Evolutionary conservation across 2,113 vertebrate genomes (phyloP), one percentile per base, ranked within the genome.

Genomic region (Dascyllus trimaculatus): DNA sequence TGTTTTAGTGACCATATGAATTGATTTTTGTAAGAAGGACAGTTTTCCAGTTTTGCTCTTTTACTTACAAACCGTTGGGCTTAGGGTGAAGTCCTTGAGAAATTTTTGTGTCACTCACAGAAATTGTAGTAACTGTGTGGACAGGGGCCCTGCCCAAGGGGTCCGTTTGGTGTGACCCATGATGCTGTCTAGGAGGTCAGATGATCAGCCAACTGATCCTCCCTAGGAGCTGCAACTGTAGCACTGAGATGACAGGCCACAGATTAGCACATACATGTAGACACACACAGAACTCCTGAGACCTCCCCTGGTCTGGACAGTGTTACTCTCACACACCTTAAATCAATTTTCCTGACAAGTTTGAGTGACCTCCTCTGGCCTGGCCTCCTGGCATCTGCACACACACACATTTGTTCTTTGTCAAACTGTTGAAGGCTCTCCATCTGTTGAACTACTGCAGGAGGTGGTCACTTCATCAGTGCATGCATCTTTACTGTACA

Each of bases 151-250:
- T 38, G 29, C 46, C 48, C 1, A 17, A 32, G 59, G 51, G 64
- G 63, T 49, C 14, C 49, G 21, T 65, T 61, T 60, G 71, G 61
- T 77, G 60, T 75, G 71, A 84, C 60, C 75, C 68, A 59, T 84
- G 73, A 83, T 81, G 79, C 78, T 71, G n/a, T 58, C 8, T 40
- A 46, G 63, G 80, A 84, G 85, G 81, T 71, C 74, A 58, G 70
- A 65, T 79, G 75, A 63, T 61, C 71, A 45, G 90, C 66, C 35
- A 93, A 87, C 70, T 46, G 84, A 93, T 91, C 89, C 90, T 75
- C 89, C 83, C 91, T 71, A 64, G 90, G 92, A 90, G 87, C 70
- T 81, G 91, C 70, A 92, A 92, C 82, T 54, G 80, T 64, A 92
- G 82, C 71, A 72, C 52, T 66, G 48, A 82, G 89, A 80, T 85